phyloP scores from a whole-genome alignment of 2,113 vertebrate species.

The Indicator indicator region DNA sequence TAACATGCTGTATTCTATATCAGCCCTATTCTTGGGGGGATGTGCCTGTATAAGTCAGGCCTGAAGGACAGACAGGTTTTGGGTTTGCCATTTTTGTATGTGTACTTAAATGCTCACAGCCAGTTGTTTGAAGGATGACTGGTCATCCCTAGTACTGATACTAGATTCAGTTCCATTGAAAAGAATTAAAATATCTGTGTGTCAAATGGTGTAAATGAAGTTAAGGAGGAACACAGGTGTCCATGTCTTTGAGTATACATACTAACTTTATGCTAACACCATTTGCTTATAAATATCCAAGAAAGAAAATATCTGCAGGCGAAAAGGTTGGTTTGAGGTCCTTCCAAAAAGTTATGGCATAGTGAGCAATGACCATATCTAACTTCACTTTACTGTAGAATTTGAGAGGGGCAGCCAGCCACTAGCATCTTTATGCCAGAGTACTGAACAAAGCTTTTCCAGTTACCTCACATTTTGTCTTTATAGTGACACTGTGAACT shows the following conservation, averaged over 20 bases:
- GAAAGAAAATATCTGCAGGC: neutral
- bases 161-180: neutral
- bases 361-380: neutral
- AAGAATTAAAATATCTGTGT: neutral
- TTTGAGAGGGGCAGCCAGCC: neutral
- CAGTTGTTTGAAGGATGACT: neutral
- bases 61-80: neutral
- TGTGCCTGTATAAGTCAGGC: neutral
- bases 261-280: neutral
- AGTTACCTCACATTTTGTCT: neutral
- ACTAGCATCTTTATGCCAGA: neutral
- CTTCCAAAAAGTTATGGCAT: neutral
- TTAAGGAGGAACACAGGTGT: neutral
- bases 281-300: neutral
- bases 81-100: fast-evolving
- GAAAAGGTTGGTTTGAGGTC: neutral
- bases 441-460: neutral
- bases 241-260: neutral
- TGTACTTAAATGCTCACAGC: neutral
- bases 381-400: neutral
- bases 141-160: neutral
- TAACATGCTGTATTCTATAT: neutral
- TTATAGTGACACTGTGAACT: neutral
- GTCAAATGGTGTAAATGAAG: neutral
- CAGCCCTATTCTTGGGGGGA: neutral